A percentile compares a stretch with the other conserved stretches of the same genome.
phyloP scores from a whole-genome alignment of 2,113 vertebrate species.

The Grammatotria lemairii region DNA sequence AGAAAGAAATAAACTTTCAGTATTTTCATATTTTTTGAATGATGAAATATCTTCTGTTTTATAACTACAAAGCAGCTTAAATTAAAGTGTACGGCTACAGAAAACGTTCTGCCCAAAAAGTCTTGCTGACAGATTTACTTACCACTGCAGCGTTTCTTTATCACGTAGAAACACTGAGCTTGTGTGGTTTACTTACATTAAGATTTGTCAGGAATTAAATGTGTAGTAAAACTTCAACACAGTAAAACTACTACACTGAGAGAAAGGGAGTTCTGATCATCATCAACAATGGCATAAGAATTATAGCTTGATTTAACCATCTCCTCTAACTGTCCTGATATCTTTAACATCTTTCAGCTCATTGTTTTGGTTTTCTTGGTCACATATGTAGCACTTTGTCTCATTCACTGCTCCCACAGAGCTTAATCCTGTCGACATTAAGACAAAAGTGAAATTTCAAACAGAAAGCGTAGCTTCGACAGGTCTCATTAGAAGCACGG shows the following conservation, averaged over 20 bases:
- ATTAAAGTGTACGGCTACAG: background rate
- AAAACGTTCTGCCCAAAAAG: background rate
- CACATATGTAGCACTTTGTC: background rate
- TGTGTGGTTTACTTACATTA: background rate
- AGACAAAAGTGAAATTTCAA: background rate
- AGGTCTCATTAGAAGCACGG: background rate
- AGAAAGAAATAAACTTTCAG: background rate
- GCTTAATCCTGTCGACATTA: background rate
- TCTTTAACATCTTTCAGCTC: background rate
- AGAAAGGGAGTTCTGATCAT: background rate
- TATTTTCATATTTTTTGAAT: background rate
- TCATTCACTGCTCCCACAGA: background rate
- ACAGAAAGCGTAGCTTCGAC: background rate
- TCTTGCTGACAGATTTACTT: background rate
- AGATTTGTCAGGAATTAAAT: background rate
- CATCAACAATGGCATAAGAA: background rate
- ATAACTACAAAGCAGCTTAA: background rate
- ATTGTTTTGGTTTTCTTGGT: background rate
- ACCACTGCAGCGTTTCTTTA: background rate
- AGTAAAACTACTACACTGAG: background rate
- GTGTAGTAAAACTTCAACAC: background rate
- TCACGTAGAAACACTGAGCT: background rate
- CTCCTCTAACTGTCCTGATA: background rate
- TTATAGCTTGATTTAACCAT: background rate
- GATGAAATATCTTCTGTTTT: background rate